Percentiles rank a stretch among this genome's conserved stretches.
These are phyloP conservation scores for Mohoua ochrocephala DNA, from an alignment of 2,113 vertebrate species.

Conservation along the genomic window DNA sequence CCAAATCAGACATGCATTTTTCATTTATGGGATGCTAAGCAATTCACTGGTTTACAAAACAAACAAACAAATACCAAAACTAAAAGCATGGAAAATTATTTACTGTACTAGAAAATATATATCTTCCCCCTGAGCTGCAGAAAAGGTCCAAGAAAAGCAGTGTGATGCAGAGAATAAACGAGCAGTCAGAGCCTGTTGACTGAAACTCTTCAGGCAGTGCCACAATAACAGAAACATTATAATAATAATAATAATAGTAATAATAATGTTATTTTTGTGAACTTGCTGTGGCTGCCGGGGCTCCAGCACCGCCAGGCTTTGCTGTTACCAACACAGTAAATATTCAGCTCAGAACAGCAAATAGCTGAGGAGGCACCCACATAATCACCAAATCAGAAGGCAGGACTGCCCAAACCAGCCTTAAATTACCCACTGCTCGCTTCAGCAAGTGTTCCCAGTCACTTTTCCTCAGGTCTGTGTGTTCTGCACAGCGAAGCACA, in stretches of 20 bases:
- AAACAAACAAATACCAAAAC: background rate
- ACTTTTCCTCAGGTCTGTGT: conserved; percentile 15
- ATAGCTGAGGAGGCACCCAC: background rate
- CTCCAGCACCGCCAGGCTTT: background rate
- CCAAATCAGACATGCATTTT: background rate
- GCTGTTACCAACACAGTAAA: background rate
- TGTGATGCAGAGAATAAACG: background rate
- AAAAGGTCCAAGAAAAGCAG: background rate
- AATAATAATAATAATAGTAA: background rate
- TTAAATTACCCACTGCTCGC: conserved; percentile 15
- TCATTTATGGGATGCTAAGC: background rate
- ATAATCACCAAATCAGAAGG: conserved; percentile 10
- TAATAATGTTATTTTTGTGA: background rate
- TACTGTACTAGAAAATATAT: background rate
- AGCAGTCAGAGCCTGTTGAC: background rate
- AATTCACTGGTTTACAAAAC: background rate
- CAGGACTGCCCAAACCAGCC: conserved; percentile 38
- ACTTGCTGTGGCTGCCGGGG: background rate
- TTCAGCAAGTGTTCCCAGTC: conserved; percentile 38
- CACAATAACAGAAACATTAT: background rate
- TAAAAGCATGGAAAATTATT: background rate
- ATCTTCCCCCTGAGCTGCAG: background rate
- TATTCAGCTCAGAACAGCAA: conserved; percentile 18
- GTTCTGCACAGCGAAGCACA: conserved; percentile 41
- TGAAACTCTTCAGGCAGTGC: background rate